phyloP scores from a whole-genome alignment of 2,797 vertebrate genomes.

The Labroides dimidiatus region DNA sequence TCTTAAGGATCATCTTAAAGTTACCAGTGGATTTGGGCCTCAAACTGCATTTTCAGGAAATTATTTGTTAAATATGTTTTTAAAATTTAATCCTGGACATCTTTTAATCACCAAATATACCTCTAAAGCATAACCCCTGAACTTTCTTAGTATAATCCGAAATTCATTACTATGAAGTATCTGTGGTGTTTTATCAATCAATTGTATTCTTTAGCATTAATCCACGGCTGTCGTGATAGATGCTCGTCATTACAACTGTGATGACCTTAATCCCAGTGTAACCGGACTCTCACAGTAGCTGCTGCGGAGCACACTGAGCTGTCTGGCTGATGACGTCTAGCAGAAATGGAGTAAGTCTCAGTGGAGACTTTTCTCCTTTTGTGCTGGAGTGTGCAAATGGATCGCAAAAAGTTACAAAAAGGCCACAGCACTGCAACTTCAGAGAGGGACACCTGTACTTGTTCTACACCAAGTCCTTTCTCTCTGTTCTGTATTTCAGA shows the following conservation, averaged over 20 bases:
- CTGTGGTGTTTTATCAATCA: conserved; percentile 48
- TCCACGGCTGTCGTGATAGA: conserved; percentile 57
- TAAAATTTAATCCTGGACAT: not conserved
- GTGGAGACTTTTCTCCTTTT: not conserved
- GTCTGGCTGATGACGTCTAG: conserved; percentile 29
- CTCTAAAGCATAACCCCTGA: not conserved
- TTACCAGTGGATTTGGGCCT: not conserved
- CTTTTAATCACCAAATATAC: conserved; percentile 1
- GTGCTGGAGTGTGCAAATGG: not conserved
- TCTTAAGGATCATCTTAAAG: not conserved
- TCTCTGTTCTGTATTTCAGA: not conserved
- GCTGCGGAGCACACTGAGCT: conserved; percentile 21
- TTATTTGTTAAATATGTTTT: not conserved
- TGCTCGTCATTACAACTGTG: conserved; percentile 59
- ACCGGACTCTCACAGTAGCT: conserved; percentile 29
- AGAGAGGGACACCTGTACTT: not conserved
- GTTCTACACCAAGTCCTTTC: not conserved
- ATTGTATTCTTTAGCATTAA: conserved; percentile 52
- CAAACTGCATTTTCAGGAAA: not conserved
- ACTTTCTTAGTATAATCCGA: conserved; percentile 22
- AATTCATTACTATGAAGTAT: conserved; percentile 17
- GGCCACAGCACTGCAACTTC: not conserved
- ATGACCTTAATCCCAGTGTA: conserved; percentile 78
- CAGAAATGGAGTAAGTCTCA: conserved; percentile 20
- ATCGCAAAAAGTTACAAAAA: not conserved